Evolutionary conservation across 2,888 invertebrate genomes (phyloP), one percentile per base, ranked within the genome.

Genomic region (Lypha dubia): DNA sequence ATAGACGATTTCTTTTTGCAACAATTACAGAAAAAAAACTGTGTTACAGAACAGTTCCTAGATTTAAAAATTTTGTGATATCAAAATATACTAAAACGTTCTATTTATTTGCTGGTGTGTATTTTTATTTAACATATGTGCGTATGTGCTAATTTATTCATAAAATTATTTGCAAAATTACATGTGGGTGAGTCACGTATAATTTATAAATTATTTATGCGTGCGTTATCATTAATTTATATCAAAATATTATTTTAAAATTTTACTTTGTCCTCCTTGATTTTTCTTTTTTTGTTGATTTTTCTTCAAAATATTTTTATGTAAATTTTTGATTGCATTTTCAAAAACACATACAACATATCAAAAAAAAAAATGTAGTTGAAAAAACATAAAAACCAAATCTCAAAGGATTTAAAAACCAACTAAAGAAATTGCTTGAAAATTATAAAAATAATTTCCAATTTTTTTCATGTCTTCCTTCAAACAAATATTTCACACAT

Each of bases 151-250:
- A 67, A 82, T 79, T 83, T 85, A 82, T 70, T 67, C 73, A 62
- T 60, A 80, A 68, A 74, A 51, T 60, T 41, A 53, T 60, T 75
- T 53, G 24, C 38, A 74, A 79, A 73, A 77, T 65, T 81, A 65
- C 81, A 75, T 79, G 51, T 81, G 84, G 81, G 44, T 84, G 81
- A 81, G 84, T 84, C 84, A 84, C 84, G 81, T 84, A 81, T 60
- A 74, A 82, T 75, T 74, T 79, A 80, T 86, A 87, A 87, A 87
- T 87, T 87, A 87, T 86, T 86, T 87, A 86, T 87, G 87, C 85
- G 75, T 85, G 86, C 86, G 86, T 87, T 87, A 88, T 86, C 86
- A 87, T 86, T 86, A 86, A 87, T 86, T 84, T 86, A 79, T 77
- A 84, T 81, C 77, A 74, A 74, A 17, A 68, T 63, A 65, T 28